Percentiles rank a stretch among this genome's conserved stretches.
These are phyloP conservation scores for Anguilla anguilla DNA, from an alignment of 2,797 vertebrate genomes.

Conservation along the genomic window DNA sequence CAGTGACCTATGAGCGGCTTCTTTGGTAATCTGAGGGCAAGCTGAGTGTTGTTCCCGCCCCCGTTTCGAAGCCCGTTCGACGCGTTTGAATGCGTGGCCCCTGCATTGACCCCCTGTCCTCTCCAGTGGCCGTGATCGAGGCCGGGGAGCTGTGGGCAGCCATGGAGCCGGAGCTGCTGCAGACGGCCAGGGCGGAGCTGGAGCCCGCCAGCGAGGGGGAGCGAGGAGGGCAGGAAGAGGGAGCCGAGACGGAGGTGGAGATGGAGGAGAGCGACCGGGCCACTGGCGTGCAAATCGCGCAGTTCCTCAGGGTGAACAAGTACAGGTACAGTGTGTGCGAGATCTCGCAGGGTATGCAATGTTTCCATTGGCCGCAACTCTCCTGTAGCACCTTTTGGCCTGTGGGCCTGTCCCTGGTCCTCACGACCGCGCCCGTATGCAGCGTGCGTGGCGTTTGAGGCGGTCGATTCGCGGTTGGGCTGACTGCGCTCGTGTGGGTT, in stretches of 20 bases:
- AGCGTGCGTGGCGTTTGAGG: background rate
- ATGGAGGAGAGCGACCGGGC: slow-evolving; percentile 64
- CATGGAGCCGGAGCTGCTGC: slow-evolving; percentile 88
- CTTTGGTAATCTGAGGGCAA: slow-evolving; percentile 71
- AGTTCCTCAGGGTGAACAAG: slow-evolving; percentile 83
- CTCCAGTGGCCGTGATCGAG: slow-evolving; percentile 70
- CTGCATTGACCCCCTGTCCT: slow-evolving; percentile 7
- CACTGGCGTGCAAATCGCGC: slow-evolving; percentile 72
- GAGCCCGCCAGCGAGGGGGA: slow-evolving; percentile 57
- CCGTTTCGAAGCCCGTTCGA: background rate
- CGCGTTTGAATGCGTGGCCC: background rate
- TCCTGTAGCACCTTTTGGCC: background rate
- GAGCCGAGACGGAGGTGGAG: slow-evolving; percentile 50
- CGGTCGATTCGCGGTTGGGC: background rate
- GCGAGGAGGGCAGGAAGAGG: slow-evolving; percentile 55
- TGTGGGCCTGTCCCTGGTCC: too few relatives aligned
- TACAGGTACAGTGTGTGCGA: slow-evolving; percentile 78
- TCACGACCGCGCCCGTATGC: background rate
- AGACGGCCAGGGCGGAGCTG: slow-evolving; percentile 72
- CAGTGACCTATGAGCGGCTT: slow-evolving; percentile 61
- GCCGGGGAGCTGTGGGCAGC: slow-evolving; percentile 91
- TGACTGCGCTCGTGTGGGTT: background rate
- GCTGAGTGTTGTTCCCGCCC: background rate
- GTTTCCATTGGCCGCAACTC: background rate
- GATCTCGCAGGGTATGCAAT: background rate